A percentile compares a stretch with the other conserved stretches of the same genome.
These are phyloP conservation scores for Mandrillus leucophaeus DNA, from an alignment of 2,113 vertebrate species.

Conservation along the genomic window DNA sequence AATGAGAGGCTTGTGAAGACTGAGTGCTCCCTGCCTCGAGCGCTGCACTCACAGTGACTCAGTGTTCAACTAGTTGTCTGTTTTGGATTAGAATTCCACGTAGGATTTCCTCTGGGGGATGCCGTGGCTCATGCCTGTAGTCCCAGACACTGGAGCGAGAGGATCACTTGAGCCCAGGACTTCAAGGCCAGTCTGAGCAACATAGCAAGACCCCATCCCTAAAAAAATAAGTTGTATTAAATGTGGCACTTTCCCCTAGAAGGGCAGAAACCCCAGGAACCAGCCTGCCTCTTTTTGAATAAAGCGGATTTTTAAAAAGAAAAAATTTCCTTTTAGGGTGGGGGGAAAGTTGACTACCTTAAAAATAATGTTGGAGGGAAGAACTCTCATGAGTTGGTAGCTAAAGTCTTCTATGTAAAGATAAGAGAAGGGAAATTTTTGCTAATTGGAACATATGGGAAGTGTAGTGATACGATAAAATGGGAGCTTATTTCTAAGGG, in stretches of 20 bases:
- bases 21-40: rapidly evolving
- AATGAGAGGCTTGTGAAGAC: background rate
- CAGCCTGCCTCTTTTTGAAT: background rate
- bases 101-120: background rate
- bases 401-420: background rate
- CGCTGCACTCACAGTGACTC: background rate
- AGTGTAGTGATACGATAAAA: background rate
- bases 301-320: background rate
- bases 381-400: background rate
- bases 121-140: background rate
- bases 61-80: background rate
- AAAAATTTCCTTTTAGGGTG: background rate
- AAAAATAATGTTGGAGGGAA: background rate
- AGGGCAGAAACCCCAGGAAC: background rate
- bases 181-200: background rate
- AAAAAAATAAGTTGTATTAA: background rate
- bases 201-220: background rate
- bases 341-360: background rate
- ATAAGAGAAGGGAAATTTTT: background rate
- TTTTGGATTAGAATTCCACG: background rate
- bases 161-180: background rate
- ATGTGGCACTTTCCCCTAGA: background rate
- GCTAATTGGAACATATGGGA: background rate
- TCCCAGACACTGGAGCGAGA: background rate
- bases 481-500: background rate